Base-by-base conservation (phyloP, 2,797 vertebrate genomes). In the Hipposideros larvatus region DNA sequence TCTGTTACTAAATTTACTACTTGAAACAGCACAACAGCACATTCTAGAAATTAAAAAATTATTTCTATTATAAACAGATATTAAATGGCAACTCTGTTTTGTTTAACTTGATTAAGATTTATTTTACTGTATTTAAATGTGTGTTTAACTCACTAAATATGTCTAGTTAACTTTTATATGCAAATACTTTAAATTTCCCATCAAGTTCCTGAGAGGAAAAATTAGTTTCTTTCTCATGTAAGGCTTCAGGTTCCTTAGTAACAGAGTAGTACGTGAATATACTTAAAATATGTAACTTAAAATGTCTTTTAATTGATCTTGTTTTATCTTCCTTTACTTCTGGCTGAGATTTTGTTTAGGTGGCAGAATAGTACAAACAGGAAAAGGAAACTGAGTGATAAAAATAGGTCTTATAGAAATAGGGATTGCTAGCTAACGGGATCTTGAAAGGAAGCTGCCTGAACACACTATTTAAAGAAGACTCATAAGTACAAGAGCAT, bases 41-140 rank as follows among this genome's bases (percentile, higher is more conserved):
- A 66, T 71, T 78, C 92, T 86, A 94, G 34, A 96, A 96, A 86
- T 75, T 75, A 91, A 86, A 63, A 86, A 84, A 57, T 43, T 70
- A 28, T 16, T 46, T 85, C 78, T 84, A 34, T 90, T 66, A 78
- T 74, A n/a, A 85, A 86, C 10, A 79, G n/a, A 94, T 87, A 65
- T 37, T 77, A 90, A 96, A 84, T 83, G 22, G 11, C 43, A 83
- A 26, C 4, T 88, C 3, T 59, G 51, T 78, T 73, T 91, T 70
- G 6, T 66, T 87, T 92, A 24, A 77, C 5, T 77, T 83, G 26
- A 87, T 73, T 75, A 65, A 71, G 48, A 74, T 74, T 83, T 78
- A 93, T 65, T 91, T 91, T 65, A 68, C 22, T 51, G 4, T 13
- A 55, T 84, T 82, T 79, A 92, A 71, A 80, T 55, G 53, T 78